Conservation (phyloP, 2,888 invertebrate species). For the Pogonocherus hispidulus region DNA sequence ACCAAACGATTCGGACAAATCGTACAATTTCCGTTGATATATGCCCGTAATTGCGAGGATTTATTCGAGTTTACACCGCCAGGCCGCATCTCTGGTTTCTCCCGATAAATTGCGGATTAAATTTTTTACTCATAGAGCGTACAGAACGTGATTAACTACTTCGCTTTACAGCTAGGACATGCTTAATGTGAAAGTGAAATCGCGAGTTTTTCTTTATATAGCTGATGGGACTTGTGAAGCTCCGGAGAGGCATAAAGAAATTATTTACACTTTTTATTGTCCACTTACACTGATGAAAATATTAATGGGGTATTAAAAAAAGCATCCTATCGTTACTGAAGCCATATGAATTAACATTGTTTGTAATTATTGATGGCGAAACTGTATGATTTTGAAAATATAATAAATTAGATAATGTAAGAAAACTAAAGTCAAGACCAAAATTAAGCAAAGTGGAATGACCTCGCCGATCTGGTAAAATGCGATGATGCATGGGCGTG, state of each 20-base stretch:
- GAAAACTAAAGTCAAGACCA: too few species aligned
- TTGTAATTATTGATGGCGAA: too few species aligned
- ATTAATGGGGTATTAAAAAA: too few species aligned
- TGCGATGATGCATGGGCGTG: too few species aligned
- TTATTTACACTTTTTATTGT: too few species aligned
- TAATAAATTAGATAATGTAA: too few species aligned
- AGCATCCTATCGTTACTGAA: too few species aligned
- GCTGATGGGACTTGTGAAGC: background rate
- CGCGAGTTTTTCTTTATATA: background rate
- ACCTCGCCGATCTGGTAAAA: too few species aligned
- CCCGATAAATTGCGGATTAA: conserved; percentile 41
- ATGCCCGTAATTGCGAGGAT: conserved; percentile 46
- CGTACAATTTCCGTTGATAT: conserved; percentile 48
- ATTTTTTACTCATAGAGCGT: conserved; percentile 23
- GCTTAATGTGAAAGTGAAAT: conserved; percentile 8
- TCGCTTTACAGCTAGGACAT: conserved; percentile 6
- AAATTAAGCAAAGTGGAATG: too few species aligned
- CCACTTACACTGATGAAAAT: too few species aligned
- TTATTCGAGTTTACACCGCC: conserved; percentile 34
- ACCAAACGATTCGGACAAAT: conserved; percentile 50
- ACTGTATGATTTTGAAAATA: too few species aligned
- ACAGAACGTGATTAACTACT: conserved; percentile 20
- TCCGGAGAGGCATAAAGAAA: background rate
- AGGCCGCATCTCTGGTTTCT: conserved; percentile 37
- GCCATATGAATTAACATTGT: too few species aligned